A percentile compares a stretch with the other conserved stretches of the same genome.
Evolutionary conservation across 1,140 invertebrate species (phyloP).

Genomic region (Megathymus violae): DNA sequence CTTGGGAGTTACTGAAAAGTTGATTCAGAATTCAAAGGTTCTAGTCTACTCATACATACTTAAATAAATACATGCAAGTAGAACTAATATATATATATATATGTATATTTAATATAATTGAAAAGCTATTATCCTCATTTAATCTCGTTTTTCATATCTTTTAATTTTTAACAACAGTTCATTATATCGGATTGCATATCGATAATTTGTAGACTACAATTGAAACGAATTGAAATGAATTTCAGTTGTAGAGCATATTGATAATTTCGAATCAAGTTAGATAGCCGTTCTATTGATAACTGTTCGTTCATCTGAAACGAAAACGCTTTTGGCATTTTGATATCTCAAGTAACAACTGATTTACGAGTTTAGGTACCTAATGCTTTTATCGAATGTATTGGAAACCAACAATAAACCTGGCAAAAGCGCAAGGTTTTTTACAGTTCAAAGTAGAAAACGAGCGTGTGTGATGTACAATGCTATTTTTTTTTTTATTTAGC

Average conservation of each 20-base stretch:
- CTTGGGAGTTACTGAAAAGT: too few relatives aligned
- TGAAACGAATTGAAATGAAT: slow-evolving; percentile 1
- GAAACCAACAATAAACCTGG: not conserved
- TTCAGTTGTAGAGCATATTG: not conserved
- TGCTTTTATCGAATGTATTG: not conserved
- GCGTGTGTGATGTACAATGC: too few relatives aligned
- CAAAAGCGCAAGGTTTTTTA: not conserved
- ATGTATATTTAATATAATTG: too few relatives aligned
- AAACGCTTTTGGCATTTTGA: not conserved
- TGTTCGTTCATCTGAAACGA: not conserved
- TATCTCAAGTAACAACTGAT: not conserved
- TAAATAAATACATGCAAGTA: too few relatives aligned
- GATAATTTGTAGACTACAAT: not conserved
- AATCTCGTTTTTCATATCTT: too few relatives aligned
- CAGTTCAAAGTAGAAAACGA: not conserved
- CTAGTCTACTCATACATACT: too few relatives aligned
- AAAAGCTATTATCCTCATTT: too few relatives aligned
- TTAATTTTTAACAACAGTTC: too few relatives aligned
- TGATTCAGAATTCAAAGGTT: too few relatives aligned
- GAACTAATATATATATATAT: too few relatives aligned
- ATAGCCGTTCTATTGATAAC: slow-evolving; percentile 2
- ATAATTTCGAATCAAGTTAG: not conserved
- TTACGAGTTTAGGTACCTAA: not conserved
- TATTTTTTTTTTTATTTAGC: too few relatives aligned
- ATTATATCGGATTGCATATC: too few relatives aligned